Evolutionary conservation across 2,888 invertebrate genomes (phyloP).

Genomic region (Hypena proboscidalis): DNA sequence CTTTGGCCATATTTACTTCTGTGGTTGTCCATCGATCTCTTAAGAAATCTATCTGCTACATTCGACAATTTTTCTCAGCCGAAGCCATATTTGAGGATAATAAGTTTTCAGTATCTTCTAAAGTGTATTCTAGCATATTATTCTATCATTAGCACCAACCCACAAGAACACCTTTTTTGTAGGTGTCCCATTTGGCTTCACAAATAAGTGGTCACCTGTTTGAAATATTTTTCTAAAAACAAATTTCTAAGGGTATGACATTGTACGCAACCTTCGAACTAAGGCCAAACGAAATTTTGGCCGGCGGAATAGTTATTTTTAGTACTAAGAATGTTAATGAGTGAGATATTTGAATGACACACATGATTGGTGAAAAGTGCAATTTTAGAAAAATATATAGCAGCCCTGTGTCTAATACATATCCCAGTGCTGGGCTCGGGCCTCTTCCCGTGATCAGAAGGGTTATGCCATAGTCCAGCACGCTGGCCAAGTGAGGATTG

Average conservation of each 20-base stretch:
- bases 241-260: constrained; percentile 5
- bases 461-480: no score
- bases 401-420: no score
- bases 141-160: constrained; percentile 97
- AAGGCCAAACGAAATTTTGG: constrained; percentile 22
- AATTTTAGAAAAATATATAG: no score
- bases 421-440: no score
- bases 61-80: constrained; percentile 93
- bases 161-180: constrained; percentile 95
- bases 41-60: constrained; percentile 96
- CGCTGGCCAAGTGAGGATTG: no score
- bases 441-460: no score
- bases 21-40: constrained; percentile 99
- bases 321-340: constrained; percentile 19
- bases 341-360: constrained; percentile 7
- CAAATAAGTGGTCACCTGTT: no score
- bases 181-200: constrained; percentile 94
- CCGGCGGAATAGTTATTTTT: constrained; percentile 18
- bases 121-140: constrained; percentile 97
- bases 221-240: neutral
- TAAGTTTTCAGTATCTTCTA: constrained; percentile 95
- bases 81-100: constrained; percentile 93
- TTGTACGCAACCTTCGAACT: constrained; percentile 18
- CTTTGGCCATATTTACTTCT: constrained; percentile 99
- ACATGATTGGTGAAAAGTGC: neutral